Evolutionary conservation across 2,888 invertebrate species (phyloP), one percentile per base, ranked within the genome.

Genomic region (Steinernema scapterisci): DNA sequence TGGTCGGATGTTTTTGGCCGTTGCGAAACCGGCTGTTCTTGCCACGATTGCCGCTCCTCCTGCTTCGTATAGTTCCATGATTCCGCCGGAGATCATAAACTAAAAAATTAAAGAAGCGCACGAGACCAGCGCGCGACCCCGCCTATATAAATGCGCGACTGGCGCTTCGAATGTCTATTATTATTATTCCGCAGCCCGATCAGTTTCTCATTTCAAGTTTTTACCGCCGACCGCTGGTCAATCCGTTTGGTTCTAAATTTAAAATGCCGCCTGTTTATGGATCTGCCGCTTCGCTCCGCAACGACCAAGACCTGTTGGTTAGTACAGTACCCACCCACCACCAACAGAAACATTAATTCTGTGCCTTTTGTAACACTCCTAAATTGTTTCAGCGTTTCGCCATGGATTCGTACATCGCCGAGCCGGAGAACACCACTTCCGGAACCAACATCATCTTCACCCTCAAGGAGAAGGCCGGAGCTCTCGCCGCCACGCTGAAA

Each of bases 401-500:
- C 1, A 86, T 86, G 86, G 86, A 86, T 45, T 83, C 84, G 63
- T 86, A 85, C 80, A 80, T 86, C 52, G 86, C 86, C n/a, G 86
- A 87, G 31, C 82, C 85, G 46, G 79, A 79, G 48, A 78, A 78
- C 23, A 83, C 81, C 46, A 79, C 82, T 13, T 83, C 83, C 9
- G 85, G 83, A 31, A 87, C 85, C 0, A 93, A 93, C 88, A 89
- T 96, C 27, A 91, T 96, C 43, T 95, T 96, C 89, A 93, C 95
- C 0, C 93, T 96, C 0, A 92, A 92, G 73, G 92, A 93, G 76
- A 92, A 93, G 87, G 92, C 94, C 1, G 99, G 99, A 0, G 92
- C 94, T 0, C 90, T 99, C 72, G 95, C 95, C 0, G 92, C 92
- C 86, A 94, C 93, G 75, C 91, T 99, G 76, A 92, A 93, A 87